phyloP scores from a whole-genome alignment of 1,140 invertebrate species.

The Bombus turneri region DNA sequence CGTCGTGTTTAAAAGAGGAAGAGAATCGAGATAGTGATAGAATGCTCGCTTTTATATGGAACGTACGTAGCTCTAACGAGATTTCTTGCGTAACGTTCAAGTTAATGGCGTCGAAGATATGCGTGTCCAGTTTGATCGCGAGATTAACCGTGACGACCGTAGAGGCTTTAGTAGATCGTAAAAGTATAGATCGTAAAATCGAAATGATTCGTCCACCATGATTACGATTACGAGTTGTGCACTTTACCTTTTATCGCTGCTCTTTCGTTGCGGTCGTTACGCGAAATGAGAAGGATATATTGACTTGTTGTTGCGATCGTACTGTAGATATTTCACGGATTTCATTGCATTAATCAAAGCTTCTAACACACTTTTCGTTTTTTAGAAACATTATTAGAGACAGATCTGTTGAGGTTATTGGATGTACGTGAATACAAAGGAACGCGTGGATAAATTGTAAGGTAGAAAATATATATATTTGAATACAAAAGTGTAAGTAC shows the following conservation, averaged over 20 bases:
- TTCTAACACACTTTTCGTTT: neutral
- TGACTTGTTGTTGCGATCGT: neutral
- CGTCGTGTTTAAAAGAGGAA: constrained; percentile 17
- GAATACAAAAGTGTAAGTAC: no score
- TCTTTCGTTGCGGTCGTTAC: neutral
- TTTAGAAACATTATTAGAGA: neutral
- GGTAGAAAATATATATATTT: no score
- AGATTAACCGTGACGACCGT: constrained; percentile 38
- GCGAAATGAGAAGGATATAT: neutral
- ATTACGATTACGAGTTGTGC: constrained; percentile 4
- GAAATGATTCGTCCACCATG: neutral
- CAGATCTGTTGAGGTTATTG: no score
- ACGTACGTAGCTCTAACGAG: neutral
- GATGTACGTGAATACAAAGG: no score
- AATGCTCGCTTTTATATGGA: constrained; percentile 16
- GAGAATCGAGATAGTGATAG: neutral
- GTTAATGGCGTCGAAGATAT: constrained; percentile 49
- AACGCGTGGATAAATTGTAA: no score
- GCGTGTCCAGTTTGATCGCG: constrained; percentile 45
- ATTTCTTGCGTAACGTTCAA: constrained; percentile 54
- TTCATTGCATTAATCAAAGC: neutral
- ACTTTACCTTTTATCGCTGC: neutral
- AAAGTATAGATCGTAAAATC: constrained; percentile 22
- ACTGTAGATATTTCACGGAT: neutral
- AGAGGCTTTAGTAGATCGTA: neutral